Base-by-base conservation (phyloP, 2,113 vertebrate species). In the Ictidomys tridecemlineatus region DNA sequence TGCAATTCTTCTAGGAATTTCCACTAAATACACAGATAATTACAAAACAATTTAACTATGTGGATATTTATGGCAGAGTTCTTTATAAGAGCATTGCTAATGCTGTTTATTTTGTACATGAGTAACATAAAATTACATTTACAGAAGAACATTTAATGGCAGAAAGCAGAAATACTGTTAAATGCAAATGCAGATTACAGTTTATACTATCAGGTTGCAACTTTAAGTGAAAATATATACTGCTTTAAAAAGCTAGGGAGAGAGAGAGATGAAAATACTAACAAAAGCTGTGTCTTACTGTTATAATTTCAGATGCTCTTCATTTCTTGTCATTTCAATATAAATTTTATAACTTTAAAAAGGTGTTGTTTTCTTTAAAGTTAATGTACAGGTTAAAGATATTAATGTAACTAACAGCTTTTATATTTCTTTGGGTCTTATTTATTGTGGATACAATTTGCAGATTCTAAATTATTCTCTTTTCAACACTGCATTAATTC, bases 1-100 rank as follows among this genome's bases (percentile, higher is more conserved):
- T 69, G 26, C 63, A 73, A 72, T 83, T 74, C 5, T 73, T 95
- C n/a, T 39, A 85, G 51, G 5, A 94, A 67, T 72, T 85, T 85
- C 32, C 72, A 51, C 56, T 34, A 45, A 95, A 69, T 95, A 70
- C 89, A 63, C n/a, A 89, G 0, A 51, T 70, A 63, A 84, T 74
- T 84, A n/a, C 14, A 74, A 84, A 86, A 51, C 12, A 92, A 20
- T 28, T 83, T 84, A 67, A 61, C 22, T 45, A 45, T 8, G 89
- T 84, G 18, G 9, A 53, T 87, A 61, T 87, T 91, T 87, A 37
- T 30, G 80, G 4, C 14, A 92, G 56, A 83, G 37, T 11, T 76
- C 34, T 61, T 90, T 87, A 53, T 53, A 93, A 94, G 74, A 67
- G 51, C 51, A 89, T 34, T 93, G 45, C 78, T 91, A 79, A 53